These are phyloP conservation scores for Nestor notabilis DNA, from an alignment of 2,113 vertebrate species.

Conservation along the genomic window DNA sequence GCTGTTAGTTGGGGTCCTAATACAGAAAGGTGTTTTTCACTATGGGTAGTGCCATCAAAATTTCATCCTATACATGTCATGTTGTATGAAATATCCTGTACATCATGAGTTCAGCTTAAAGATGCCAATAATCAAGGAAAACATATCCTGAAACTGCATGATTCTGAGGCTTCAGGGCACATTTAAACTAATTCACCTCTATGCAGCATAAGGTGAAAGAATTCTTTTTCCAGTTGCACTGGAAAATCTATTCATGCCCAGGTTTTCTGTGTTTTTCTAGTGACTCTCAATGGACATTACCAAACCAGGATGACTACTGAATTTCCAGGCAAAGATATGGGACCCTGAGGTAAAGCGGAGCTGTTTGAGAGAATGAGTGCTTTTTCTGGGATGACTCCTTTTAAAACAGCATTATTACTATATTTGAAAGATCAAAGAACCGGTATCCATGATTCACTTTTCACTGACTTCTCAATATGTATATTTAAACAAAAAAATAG, in stretches of 20 bases:
- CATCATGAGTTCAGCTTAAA: neutral
- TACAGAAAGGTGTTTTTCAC: neutral
- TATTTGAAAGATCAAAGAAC: neutral
- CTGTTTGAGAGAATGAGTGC: neutral
- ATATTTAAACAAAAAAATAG: neutral
- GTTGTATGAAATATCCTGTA: neutral
- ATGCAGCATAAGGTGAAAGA: neutral
- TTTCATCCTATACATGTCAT: neutral
- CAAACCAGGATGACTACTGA: neutral
- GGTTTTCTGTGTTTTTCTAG: slow-evolving; percentile 46
- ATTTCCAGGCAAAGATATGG: slow-evolving; percentile 24
- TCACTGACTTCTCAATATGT: neutral
- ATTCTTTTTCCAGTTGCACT: slow-evolving; percentile 45
- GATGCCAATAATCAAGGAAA: neutral
- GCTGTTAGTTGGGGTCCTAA: neutral
- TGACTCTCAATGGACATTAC: slow-evolving; percentile 7
- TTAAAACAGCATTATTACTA: neutral
- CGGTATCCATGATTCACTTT: neutral
- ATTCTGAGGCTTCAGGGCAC: neutral
- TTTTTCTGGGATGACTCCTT: neutral
- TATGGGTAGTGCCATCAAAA: neutral
- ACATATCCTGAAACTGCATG: fast-evolving
- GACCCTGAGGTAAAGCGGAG: neutral
- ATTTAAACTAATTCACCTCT: neutral
- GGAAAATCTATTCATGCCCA: slow-evolving; percentile 35